Conservation (phyloP, 2,888 invertebrate genomes). For the Amaurobius ferox region DNA sequence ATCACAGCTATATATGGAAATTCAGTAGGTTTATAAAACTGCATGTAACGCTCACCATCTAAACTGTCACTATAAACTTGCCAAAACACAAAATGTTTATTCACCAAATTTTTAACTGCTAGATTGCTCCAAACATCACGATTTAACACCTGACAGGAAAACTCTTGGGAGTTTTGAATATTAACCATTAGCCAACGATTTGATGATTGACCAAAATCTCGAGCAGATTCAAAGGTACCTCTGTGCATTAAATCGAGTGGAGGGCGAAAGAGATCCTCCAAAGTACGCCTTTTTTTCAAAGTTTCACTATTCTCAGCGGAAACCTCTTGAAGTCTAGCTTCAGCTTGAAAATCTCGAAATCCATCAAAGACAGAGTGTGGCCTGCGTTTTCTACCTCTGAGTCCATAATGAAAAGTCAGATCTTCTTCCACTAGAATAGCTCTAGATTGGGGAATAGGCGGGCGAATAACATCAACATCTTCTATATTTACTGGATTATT, state of each 20-base stretch:
- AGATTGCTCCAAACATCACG: slow-evolving; percentile 84
- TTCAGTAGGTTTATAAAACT: slow-evolving; percentile 82
- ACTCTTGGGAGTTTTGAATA: slow-evolving; percentile 84
- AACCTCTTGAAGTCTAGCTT: slow-evolving; percentile 77
- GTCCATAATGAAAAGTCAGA: slow-evolving; percentile 74
- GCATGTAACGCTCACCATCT: slow-evolving; percentile 82
- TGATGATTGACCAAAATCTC: slow-evolving; percentile 80
- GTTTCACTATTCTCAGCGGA: slow-evolving; percentile 64
- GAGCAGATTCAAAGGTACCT: slow-evolving; percentile 81
- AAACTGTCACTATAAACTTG: slow-evolving; percentile 82
- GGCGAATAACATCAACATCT: slow-evolving; percentile 76
- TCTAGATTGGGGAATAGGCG: slow-evolving; percentile 79
- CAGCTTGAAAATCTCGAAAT: slow-evolving; percentile 80
- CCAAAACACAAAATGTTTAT: slow-evolving; percentile 84
- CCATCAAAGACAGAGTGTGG: slow-evolving; percentile 79
- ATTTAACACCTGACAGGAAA: slow-evolving; percentile 84
- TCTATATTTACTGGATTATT: not conserved
- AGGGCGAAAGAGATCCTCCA: slow-evolving; percentile 84
- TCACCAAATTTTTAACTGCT: slow-evolving; percentile 81
- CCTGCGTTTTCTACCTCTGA: slow-evolving; percentile 76
- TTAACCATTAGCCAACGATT: slow-evolving; percentile 85
- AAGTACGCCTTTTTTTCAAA: slow-evolving; percentile 77
- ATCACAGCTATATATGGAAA: slow-evolving; percentile 84
- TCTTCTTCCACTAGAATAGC: slow-evolving; percentile 79
- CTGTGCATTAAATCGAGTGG: slow-evolving; percentile 83